These are phyloP conservation scores for Oryctes rhinoceros DNA, from an alignment of 1,140 invertebrate genomes.

Conservation along the genomic window DNA sequence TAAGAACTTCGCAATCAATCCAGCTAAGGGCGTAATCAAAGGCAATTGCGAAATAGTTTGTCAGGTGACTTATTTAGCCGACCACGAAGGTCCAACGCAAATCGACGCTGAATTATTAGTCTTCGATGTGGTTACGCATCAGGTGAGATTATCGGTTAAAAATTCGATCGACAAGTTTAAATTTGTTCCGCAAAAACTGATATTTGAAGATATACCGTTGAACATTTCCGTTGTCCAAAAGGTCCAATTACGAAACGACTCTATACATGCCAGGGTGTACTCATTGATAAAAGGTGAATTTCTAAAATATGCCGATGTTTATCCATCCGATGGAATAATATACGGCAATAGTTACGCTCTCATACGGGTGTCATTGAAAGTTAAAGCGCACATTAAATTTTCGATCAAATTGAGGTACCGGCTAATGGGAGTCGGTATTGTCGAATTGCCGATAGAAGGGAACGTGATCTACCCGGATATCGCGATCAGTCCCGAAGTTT, in stretches of 20 bases:
- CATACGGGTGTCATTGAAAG: conserved; percentile 37
- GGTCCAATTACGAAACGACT: neutral
- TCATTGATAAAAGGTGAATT: conserved; percentile 28
- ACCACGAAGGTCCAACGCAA: neutral
- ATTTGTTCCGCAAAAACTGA: neutral
- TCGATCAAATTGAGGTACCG: conserved; percentile 34
- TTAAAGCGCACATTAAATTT: conserved; percentile 31
- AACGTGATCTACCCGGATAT: conserved; percentile 52
- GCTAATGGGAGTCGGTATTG: conserved; percentile 9
- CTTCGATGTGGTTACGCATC: neutral
- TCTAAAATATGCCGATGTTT: conserved; percentile 46
- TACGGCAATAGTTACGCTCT: conserved; percentile 44
- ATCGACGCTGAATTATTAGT: neutral
- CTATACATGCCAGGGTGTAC: conserved; percentile 38
- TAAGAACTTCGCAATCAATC: neutral
- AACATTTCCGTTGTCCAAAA: neutral
- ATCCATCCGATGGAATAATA: conserved; percentile 50
- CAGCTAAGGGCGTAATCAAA: neutral
- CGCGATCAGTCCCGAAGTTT: conserved; percentile 49
- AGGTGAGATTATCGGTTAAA: neutral
- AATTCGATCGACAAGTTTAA: neutral
- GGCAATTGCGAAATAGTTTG: neutral
- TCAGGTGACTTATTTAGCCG: neutral
- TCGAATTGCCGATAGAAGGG: conserved; percentile 48
- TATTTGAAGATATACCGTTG: conserved; percentile 19